Percentiles rank a stretch among this genome's conserved stretches.
phyloP scores from a whole-genome alignment of 2,888 invertebrate genomes.

The Acleris laterana region DNA sequence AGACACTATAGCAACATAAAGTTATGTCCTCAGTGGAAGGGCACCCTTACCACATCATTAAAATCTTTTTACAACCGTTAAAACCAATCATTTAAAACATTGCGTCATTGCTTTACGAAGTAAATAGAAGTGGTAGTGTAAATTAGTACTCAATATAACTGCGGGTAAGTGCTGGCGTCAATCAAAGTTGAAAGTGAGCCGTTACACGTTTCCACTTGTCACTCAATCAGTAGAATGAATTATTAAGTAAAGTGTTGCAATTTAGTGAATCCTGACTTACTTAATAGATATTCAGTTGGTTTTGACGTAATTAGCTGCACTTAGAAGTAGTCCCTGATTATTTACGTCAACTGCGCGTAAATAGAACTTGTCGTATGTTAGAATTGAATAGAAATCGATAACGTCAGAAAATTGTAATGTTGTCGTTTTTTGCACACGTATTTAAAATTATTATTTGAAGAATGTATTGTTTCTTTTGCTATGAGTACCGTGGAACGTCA shows the following conservation, averaged over 20 bases:
- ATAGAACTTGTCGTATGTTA: neutral
- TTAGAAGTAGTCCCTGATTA: neutral
- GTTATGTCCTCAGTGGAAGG: neutral
- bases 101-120: constrained; percentile 57
- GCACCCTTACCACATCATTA: constrained; percentile 8
- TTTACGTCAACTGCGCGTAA: neutral
- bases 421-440: too few species aligned
- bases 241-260: constrained; percentile 35
- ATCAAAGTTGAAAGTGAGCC: constrained; percentile 57
- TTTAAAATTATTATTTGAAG: too few species aligned
- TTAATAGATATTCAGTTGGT: constrained; percentile 13
- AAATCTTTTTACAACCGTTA: constrained; percentile 22
- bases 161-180: constrained; percentile 50
- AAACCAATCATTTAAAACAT: constrained; percentile 48
- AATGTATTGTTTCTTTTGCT: too few species aligned
- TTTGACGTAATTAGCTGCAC: constrained; percentile 7
- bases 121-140: constrained; percentile 53
- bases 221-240: constrained; percentile 32
- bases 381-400: too few species aligned
- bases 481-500: too few species aligned
- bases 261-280: constrained; percentile 14
- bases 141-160: constrained; percentile 60
- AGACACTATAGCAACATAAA: too few species aligned
- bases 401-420: too few species aligned
- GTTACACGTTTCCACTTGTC: constrained; percentile 35